These are phyloP conservation scores for Sminthurinus signatus DNA, from an alignment of 1,140 invertebrate species.

Conservation along the genomic window DNA sequence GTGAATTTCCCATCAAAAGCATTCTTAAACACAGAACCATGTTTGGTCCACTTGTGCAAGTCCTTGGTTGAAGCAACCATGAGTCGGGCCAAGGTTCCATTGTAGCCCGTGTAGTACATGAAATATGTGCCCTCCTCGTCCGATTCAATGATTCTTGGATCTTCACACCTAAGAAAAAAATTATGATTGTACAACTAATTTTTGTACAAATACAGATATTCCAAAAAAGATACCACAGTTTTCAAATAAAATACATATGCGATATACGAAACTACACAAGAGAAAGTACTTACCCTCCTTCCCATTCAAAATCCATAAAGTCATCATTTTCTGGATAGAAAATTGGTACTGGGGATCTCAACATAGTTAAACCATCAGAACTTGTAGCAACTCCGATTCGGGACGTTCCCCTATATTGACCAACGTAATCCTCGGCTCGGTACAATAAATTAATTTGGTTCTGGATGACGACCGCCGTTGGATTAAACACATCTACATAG, in stretches of 20 bases:
- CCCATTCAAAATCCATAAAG: constrained; percentile 26
- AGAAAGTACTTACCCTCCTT: constrained; percentile 35
- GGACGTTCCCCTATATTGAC: constrained; percentile 28
- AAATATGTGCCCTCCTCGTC: constrained; percentile 20
- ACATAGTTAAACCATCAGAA: constrained; percentile 27
- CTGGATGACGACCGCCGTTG: constrained; percentile 27
- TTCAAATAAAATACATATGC: too few relatives aligned
- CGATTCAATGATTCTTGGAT: constrained; percentile 32
- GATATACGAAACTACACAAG: too few relatives aligned
- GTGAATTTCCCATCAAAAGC: constrained; percentile 4
- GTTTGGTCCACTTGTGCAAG: constrained; percentile 27
- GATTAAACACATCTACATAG: constrained; percentile 41
- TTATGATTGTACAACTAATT: too few relatives aligned
- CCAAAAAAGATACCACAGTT: too few relatives aligned
- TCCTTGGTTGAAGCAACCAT: constrained; percentile 25
- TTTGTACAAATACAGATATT: too few relatives aligned
- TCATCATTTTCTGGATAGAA: constrained; percentile 37
- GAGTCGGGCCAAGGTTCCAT: constrained; percentile 27
- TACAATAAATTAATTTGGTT: constrained; percentile 28
- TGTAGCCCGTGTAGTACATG: constrained; percentile 36
- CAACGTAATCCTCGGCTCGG: constrained; percentile 31
- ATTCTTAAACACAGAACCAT: constrained; percentile 27
- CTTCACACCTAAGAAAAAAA: constrained; percentile 36
- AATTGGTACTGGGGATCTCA: constrained; percentile 12
- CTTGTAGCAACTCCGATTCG: constrained; percentile 31